These are phyloP conservation scores for Lateolabrax maculatus DNA, from an alignment of 2,797 vertebrate species.

Conservation along the genomic window DNA sequence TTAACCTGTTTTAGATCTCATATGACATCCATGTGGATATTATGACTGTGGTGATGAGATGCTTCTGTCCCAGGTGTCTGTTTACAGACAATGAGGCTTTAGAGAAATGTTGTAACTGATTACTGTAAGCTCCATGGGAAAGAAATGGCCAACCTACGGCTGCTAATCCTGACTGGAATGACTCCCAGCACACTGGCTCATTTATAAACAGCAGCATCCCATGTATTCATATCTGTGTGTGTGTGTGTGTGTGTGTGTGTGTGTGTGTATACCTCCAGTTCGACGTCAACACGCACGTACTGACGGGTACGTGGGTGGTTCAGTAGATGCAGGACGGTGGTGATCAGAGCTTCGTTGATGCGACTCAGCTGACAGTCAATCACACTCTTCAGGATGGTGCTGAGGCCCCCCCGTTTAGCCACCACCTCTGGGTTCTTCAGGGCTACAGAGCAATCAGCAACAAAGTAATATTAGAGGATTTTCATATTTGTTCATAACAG, in stretches of 20 bases:
- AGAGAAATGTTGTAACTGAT: constrained; percentile 60
- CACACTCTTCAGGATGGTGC: constrained; percentile 98
- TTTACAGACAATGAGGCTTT: constrained; percentile 66
- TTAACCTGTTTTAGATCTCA: constrained; percentile 39
- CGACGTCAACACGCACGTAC: constrained; percentile 95
- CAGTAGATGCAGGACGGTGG: constrained; percentile 97
- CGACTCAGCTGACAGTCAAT: constrained; percentile 98
- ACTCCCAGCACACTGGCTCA: constrained; percentile 39
- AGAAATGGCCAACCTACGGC: constrained; percentile 37
- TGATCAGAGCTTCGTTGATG: constrained; percentile 99
- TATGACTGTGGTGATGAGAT: constrained; percentile 35
- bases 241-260: constrained; percentile 1
- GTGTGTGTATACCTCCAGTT: constrained; percentile 90
- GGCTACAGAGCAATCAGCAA: constrained; percentile 77
- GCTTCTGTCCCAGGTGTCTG: constrained; percentile 46
- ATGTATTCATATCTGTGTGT: constrained; percentile 10
- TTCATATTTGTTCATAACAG: not conserved
- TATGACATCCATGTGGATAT: constrained; percentile 39
- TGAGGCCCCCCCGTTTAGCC: constrained; percentile 95
- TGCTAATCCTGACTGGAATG: constrained; percentile 54
- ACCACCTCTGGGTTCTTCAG: constrained; percentile 98
- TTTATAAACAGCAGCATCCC: constrained; percentile 37
- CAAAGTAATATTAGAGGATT: not conserved
- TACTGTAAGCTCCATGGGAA: constrained; percentile 73
- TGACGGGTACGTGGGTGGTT: constrained; percentile 98